Evolutionary conservation across 2,113 vertebrate species (phyloP).

Genomic region (Sakesphorus luctuosus): DNA sequence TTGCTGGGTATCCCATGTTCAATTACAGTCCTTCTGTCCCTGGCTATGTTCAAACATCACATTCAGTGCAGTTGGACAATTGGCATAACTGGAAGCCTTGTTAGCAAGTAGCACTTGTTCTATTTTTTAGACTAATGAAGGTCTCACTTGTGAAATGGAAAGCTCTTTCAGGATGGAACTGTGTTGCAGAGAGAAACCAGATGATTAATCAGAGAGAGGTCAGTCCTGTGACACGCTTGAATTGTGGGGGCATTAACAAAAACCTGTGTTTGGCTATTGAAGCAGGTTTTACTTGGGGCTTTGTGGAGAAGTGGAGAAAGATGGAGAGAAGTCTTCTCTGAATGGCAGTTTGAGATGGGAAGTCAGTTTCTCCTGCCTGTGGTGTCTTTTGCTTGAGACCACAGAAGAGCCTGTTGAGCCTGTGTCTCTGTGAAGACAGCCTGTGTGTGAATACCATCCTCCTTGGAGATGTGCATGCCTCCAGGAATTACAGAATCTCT

Average conservation of each 20-base stretch:
- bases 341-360: background rate
- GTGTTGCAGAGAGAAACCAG: background rate
- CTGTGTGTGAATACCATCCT: background rate
- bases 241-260: background rate
- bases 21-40: background rate
- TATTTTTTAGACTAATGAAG: background rate
- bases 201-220: background rate
- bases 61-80: accelerated
- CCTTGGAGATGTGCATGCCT: background rate
- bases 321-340: background rate
- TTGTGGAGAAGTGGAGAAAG: background rate
- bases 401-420: background rate
- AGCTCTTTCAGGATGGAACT: background rate
- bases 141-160: background rate
- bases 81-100: background rate
- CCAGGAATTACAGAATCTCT: background rate
- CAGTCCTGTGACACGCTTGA: background rate
- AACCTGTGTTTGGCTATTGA: background rate
- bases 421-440: background rate
- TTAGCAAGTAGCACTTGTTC: background rate
- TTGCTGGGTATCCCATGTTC: background rate
- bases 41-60: background rate
- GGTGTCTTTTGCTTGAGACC: background rate
- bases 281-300: background rate
- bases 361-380: background rate